These are phyloP conservation scores for Lordiphosa stackelbergi DNA, from an alignment of 1,140 invertebrate species.

Conservation along the genomic window DNA sequence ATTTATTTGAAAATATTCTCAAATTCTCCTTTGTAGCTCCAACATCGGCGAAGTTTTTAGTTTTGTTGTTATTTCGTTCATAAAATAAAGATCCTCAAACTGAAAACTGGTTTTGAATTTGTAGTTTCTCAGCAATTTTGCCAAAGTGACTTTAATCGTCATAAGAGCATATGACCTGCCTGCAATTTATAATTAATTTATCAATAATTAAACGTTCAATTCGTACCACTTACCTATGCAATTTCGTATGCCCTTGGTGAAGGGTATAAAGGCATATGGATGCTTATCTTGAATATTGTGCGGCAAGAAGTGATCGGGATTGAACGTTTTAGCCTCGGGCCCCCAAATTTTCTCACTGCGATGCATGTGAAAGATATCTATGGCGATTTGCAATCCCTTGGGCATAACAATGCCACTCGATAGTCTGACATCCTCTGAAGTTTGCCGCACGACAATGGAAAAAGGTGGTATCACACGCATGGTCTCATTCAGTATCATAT, in stretches of 20 bases:
- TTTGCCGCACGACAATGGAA: slow-evolving; percentile 56
- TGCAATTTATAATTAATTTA: slow-evolving; percentile 12
- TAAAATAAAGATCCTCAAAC: slow-evolving; percentile 58
- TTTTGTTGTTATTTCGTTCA: slow-evolving; percentile 70
- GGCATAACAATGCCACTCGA: slow-evolving; percentile 55
- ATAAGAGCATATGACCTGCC: slow-evolving; percentile 68
- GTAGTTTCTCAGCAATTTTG: slow-evolving; percentile 63
- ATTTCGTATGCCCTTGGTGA: slow-evolving; percentile 61
- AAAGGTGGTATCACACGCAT: slow-evolving; percentile 77
- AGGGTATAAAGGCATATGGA: slow-evolving; percentile 68
- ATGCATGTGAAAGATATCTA: slow-evolving; percentile 59
- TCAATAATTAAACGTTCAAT: too few species aligned
- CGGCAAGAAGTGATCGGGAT: slow-evolving; percentile 69
- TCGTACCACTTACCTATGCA: slow-evolving; percentile 61
- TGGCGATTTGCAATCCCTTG: slow-evolving; percentile 39
- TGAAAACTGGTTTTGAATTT: slow-evolving; percentile 56
- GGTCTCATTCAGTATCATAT: slow-evolving; percentile 82
- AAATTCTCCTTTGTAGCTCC: slow-evolving; percentile 30
- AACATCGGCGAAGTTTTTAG: slow-evolving; percentile 47
- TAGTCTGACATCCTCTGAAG: slow-evolving; percentile 42
- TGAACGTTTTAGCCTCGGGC: slow-evolving; percentile 53
- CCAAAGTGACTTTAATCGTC: slow-evolving; percentile 55
- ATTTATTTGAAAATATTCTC: not conserved
- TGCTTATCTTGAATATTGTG: slow-evolving; percentile 51
- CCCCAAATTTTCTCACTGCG: slow-evolving; percentile 62